These are phyloP conservation scores for Babylonia areolata DNA, from an alignment of 1,140 invertebrate genomes.

Conservation along the genomic window DNA sequence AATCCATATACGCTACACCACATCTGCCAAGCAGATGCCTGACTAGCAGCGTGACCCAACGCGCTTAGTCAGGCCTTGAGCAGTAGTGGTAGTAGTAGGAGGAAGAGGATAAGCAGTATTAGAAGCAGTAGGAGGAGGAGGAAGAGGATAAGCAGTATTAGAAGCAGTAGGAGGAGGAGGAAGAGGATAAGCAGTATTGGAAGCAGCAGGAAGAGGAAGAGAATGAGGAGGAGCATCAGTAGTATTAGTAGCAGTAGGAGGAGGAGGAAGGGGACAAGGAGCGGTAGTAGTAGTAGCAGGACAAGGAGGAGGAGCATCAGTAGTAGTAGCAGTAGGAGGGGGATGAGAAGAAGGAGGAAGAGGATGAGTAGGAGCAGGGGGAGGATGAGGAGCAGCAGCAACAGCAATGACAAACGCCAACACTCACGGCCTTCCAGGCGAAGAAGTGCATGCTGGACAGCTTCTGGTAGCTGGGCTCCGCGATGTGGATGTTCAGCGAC, in stretches of 20 bases:
- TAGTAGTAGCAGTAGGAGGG: not conserved
- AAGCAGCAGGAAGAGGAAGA: not conserved
- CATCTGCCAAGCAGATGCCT: no score
- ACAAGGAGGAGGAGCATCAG: not conserved
- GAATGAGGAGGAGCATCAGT: not conserved
- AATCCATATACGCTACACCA: no score
- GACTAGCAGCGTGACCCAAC: no score
- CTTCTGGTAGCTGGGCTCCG: constrained; percentile 93
- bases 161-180: not conserved
- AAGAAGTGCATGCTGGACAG: constrained; percentile 99
- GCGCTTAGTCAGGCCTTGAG: not conserved
- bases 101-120: not conserved
- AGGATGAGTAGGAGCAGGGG: not conserved
- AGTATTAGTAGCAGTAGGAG: not conserved
- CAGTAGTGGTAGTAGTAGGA: not conserved
- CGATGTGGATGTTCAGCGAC: constrained; percentile 97
- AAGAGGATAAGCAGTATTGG: not conserved
- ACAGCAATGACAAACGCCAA: not conserved
- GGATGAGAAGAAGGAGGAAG: not conserved
- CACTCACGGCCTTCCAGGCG: constrained; percentile 92
- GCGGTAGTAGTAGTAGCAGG: not conserved
- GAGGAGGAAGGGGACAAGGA: not conserved
- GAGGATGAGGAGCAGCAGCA: not conserved
- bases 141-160: not conserved
- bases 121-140: not conserved